Conservation (phyloP, 2,888 invertebrate species). For the Eupsilia transversa region DNA sequence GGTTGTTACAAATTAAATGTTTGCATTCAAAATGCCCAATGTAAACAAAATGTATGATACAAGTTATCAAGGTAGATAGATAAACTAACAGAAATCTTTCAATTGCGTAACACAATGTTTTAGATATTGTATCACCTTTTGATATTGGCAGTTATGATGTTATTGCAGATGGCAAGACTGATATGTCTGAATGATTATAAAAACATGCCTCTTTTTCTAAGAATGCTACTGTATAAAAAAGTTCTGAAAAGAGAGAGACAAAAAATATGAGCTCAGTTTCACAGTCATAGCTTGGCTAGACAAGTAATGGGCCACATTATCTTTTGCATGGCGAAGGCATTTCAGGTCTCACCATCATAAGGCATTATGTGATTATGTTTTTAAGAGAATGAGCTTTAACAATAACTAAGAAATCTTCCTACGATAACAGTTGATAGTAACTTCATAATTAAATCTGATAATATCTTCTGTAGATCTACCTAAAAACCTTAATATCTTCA, state of each 20-base stretch:
- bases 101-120: constrained; percentile 33
- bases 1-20: constrained; percentile 30
- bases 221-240: not conserved
- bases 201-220: not conserved
- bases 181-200: constrained; percentile 1
- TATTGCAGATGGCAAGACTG: constrained; percentile 25
- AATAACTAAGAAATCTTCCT: constrained; percentile 11
- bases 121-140: constrained; percentile 32
- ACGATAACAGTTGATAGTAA: constrained; percentile 27
- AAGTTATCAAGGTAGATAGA: constrained; percentile 63
- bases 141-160: constrained; percentile 22
- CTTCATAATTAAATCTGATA: constrained; percentile 16
- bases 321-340: not conserved
- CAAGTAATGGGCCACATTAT: not conserved
- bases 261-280: not conserved
- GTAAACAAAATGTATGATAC: constrained; percentile 53
- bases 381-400: not conserved
- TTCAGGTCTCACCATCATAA: constrained; percentile 31
- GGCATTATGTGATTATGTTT: constrained; percentile 32
- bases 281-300: not conserved
- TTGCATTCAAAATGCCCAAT: constrained; percentile 44
- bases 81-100: constrained; percentile 48
- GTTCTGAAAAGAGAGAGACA: not conserved
- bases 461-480: constrained; percentile 48
- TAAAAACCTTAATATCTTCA: constrained; percentile 56